Conservation (phyloP, 2,797 vertebrate species). For the Gymnothorax reevesii region DNA sequence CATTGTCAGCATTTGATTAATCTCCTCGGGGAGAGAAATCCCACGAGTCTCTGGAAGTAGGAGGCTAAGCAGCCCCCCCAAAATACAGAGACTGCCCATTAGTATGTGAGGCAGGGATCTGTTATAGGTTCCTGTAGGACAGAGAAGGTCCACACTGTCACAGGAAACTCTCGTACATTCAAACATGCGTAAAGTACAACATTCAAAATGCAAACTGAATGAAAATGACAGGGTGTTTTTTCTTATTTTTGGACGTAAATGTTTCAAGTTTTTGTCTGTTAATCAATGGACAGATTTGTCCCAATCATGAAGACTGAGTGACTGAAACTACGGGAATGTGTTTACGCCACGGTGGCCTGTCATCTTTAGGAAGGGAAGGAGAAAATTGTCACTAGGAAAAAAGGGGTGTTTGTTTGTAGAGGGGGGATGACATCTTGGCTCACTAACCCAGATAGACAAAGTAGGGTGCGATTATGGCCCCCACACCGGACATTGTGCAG, state of each 20-base stretch:
- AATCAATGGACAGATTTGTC: too few relatives aligned
- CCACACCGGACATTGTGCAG: conserved; percentile 85
- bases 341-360: too few relatives aligned
- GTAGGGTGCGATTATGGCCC: conserved; percentile 87
- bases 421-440: background rate
- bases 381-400: background rate
- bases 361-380: too few relatives aligned
- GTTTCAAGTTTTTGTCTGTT: background rate
- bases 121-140: conserved; percentile 43
- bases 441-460: conserved; percentile 85
- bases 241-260: too few relatives aligned
- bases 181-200: too few relatives aligned
- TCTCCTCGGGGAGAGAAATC: conserved; percentile 83
- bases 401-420: background rate
- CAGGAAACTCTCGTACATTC: background rate
- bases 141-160: too few relatives aligned
- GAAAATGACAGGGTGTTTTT: too few relatives aligned
- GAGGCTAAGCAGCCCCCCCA: conserved; percentile 82
- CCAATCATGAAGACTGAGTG: too few relatives aligned
- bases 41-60: conserved; percentile 89
- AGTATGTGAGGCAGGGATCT: conserved; percentile 83
- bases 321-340: too few relatives aligned
- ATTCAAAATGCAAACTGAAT: background rate
- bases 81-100: conserved; percentile 81
- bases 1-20: conserved; percentile 81